Conservation (phyloP, 2,888 invertebrate genomes). For the Andrena bucephala region DNA sequence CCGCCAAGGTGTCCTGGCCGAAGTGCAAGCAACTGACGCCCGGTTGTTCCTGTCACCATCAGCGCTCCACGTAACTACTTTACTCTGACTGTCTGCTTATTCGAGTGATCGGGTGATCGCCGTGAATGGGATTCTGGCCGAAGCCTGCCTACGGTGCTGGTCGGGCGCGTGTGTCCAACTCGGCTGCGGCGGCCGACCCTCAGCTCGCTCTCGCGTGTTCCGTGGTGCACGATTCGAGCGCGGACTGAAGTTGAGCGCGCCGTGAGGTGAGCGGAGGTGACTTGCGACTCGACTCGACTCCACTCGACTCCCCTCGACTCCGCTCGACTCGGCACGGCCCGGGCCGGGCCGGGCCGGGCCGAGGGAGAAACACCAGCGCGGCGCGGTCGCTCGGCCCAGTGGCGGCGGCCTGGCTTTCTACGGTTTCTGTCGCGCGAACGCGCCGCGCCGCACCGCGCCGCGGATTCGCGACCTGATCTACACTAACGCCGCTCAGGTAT, state of each 20-base stretch:
- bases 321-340: slow-evolving; percentile 54
- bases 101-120: background rate
- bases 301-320: slow-evolving; percentile 41
- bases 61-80: background rate
- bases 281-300: slow-evolving; percentile 77
- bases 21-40: background rate
- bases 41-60: background rate
- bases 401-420: slow-evolving; percentile 65
- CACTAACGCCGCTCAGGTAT: slow-evolving; percentile 36
- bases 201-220: slow-evolving; percentile 73
- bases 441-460: slow-evolving; percentile 27
- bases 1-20: background rate
- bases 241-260: slow-evolving; percentile 74
- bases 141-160: background rate
- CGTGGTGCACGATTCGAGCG: slow-evolving; percentile 80
- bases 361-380: slow-evolving; percentile 67
- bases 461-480: slow-evolving; percentile 54
- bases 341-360: slow-evolving; percentile 28
- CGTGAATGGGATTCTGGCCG: background rate
- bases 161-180: slow-evolving; percentile 60
- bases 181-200: slow-evolving; percentile 65
- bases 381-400: slow-evolving; percentile 43
- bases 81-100: too few species aligned
- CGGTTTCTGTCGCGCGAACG: slow-evolving; percentile 1
- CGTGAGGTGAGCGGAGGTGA: slow-evolving; percentile 83